Percentiles rank a stretch among this genome's conserved stretches.
Evolutionary conservation across 2,113 vertebrate genomes (phyloP).

Genomic region (Tetrax tetrax): DNA sequence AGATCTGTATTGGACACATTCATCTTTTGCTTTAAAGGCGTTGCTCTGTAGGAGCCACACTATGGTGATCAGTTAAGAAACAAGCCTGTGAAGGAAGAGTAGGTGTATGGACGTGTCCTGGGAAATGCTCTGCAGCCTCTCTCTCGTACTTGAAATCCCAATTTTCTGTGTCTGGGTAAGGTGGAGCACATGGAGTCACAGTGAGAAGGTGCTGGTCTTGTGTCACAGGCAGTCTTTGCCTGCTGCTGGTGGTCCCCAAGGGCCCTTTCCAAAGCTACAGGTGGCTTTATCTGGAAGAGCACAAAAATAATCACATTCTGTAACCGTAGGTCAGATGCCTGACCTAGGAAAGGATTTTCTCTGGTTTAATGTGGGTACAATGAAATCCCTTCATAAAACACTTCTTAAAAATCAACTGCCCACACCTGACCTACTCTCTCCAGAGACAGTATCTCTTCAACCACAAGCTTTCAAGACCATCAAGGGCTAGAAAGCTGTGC

Average conservation of each 20-base stretch:
- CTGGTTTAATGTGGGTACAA: background rate
- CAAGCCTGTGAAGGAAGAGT: background rate
- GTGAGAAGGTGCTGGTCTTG: background rate
- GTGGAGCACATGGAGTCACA: background rate
- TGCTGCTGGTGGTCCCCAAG: background rate
- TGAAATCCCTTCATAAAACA: slow-evolving; percentile 25
- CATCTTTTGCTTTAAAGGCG: slow-evolving; percentile 22
- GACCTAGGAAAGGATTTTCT: background rate
- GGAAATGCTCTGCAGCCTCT: background rate
- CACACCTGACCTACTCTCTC: background rate
- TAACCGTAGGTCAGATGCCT: background rate
- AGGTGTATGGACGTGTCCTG: too few species aligned
- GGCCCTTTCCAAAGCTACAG: background rate
- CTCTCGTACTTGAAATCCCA: background rate
- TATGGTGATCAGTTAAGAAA: background rate
- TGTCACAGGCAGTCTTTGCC: background rate
- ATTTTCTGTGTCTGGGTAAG: background rate
- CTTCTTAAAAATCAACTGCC: slow-evolving; percentile 12
- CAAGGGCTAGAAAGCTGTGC: background rate
- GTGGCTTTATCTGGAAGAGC: background rate
- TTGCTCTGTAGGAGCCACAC: background rate
- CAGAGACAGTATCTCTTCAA: background rate
- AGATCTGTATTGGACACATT: background rate
- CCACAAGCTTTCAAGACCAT: background rate
- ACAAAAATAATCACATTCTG: background rate